Base-by-base conservation (phyloP, 2,113 vertebrate species). In the Sebastes fasciatus region DNA sequence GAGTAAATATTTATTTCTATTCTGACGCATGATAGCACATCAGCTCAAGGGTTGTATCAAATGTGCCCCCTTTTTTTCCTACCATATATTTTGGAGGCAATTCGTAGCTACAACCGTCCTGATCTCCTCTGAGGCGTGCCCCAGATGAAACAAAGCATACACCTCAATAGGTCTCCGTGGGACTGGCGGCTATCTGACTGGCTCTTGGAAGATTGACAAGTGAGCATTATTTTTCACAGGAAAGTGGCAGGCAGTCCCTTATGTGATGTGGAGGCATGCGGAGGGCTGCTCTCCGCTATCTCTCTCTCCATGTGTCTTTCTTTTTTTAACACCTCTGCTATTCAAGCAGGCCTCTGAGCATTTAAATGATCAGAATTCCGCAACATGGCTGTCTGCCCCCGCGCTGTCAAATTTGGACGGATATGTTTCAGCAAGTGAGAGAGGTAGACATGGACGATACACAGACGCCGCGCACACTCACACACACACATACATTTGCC, bases 331-430 rank as follows among this genome's bases (percentile, higher is more conserved):
- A 93, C 89, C 82, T 92, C 85, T 88, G 82, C 86, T 93, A 77
- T 87, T 94, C 92, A 88, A 90, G 79, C 87, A 79, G 88, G 90
- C 90, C 89, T 95, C 88, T 73, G 90, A 94, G 90, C 93, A 92
- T 94, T 94, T 93, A 94, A 93, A 93, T 95, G 89, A 95, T 95
- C 93, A 92, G 86, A 92, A 94, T 94, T 91, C 91, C 74, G 90
- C 92, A 94, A 91, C 91, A 91, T 91, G 93, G 90, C 93, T 93
- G 91, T 92, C 92, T 93, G 92, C 91, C 92, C 90, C 84, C 66
- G 72, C 26, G 84, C 94, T 94, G 93, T 95, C 93, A 94, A 94
- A 93, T 93, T 91, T 92, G 91, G 93, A 95, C 92, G 89, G 92
- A 95, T 92, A 93, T 86, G 89, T 94, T 94, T 95, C 92, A 95